phyloP scores from a whole-genome alignment of 35 echinoderm and acorn worm genomes.

The Lytechinus variegatus region DNA sequence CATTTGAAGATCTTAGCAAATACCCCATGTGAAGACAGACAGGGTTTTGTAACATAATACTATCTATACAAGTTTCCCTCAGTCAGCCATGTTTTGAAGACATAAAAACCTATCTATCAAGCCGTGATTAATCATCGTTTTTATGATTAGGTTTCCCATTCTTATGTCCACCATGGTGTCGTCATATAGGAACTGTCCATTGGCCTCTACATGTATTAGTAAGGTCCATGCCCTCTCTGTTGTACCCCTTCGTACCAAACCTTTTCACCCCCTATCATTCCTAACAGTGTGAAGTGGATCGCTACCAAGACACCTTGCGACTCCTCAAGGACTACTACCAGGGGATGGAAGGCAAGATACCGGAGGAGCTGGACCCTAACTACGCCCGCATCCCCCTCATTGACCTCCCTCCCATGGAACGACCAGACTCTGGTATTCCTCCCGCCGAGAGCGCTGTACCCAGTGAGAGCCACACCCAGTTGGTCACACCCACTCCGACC shows the following conservation, averaged over 20 bases:
- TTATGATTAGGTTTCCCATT: no score
- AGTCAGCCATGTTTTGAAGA: no score
- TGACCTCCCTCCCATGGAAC: constrained; percentile 75
- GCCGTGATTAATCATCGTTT: no score
- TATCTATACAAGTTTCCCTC: no score
- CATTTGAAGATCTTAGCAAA: no score
- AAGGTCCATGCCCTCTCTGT: background rate
- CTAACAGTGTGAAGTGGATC: constrained; percentile 86
- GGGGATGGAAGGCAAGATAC: constrained; percentile 96
- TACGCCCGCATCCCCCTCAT: constrained; percentile 92
- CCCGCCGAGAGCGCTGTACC: constrained; percentile 58
- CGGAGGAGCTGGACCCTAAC: constrained; percentile 73
- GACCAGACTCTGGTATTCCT: constrained; percentile 65
- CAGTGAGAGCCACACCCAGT: constrained; percentile 78
- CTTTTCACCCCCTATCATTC: background rate
- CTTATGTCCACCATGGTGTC: no score
- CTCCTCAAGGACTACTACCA: constrained; percentile 97
- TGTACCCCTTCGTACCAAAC: background rate
- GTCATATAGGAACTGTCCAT: no score
- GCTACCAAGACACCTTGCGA: constrained; percentile 92
- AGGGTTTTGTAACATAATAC: no score
- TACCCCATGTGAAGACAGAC: no score
- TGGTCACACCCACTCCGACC: constrained; percentile 67
- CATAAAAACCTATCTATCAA: no score
- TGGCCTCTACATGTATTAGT: no score